phyloP scores from a whole-genome alignment of 2,797 vertebrate species.

The Muraenolepis orangiensis region DNA sequence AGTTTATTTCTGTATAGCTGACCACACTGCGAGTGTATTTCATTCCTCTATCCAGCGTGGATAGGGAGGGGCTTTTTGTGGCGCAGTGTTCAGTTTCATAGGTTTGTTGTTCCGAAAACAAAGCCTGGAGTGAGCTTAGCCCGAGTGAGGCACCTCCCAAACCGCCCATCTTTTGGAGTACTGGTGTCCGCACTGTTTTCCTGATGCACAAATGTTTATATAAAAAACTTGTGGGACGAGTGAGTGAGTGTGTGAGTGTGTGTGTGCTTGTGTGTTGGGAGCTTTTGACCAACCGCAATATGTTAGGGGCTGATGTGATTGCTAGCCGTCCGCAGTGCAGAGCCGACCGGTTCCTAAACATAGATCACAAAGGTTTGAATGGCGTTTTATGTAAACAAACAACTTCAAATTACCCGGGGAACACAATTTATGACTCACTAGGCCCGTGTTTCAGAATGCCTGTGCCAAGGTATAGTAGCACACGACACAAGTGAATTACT shows the following conservation, averaged over 20 bases:
- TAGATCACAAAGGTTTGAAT: background rate
- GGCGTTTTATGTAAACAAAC: background rate
- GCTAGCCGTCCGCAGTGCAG: background rate
- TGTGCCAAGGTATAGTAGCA: background rate
- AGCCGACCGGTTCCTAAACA: background rate
- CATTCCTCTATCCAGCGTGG: background rate
- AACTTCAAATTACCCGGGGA: background rate
- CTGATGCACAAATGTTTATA: conserved; percentile 28
- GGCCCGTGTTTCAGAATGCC: background rate
- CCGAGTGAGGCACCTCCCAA: background rate
- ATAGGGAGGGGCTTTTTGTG: background rate
- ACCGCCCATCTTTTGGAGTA: conserved; percentile 14
- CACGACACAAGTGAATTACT: background rate
- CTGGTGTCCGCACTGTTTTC: conserved; percentile 20
- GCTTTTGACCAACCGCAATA: background rate
- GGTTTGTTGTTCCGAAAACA: background rate
- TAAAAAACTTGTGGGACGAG: conserved; percentile 9
- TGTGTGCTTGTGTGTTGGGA: background rate
- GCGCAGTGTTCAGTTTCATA: background rate
- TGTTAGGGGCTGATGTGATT: background rate
- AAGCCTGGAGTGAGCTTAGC: background rate
- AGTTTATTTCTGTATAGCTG: background rate
- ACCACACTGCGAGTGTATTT: background rate
- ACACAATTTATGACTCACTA: background rate
- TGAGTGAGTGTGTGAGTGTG: too few species aligned